Conservation (phyloP, 23 tunicate genomes). For the Pegea sp. region DNA sequence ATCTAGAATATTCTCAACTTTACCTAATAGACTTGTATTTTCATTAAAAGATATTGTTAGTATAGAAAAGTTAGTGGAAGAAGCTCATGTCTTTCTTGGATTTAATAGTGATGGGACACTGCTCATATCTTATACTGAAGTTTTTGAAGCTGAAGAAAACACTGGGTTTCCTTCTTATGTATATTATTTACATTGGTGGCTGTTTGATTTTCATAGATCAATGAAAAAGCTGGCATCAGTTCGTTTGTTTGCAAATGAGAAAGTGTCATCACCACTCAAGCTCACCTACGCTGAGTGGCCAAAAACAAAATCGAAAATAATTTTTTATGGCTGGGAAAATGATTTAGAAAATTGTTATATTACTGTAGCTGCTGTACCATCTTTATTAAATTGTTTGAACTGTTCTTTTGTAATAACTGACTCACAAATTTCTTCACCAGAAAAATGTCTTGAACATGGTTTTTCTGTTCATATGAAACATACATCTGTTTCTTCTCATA, state of each 20-base stretch:
- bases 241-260: conserved; percentile 66
- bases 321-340: conserved; percentile 32
- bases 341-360: conserved; percentile 25
- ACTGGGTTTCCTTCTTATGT: conserved; percentile 25
- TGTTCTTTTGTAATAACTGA: conserved; percentile 1
- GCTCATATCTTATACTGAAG: conserved; percentile 73
- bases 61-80: conserved; percentile 22
- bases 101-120: conserved; percentile 43
- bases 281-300: conserved; percentile 79
- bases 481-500: conserved; percentile 18
- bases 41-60: conserved; percentile 32
- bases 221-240: conserved; percentile 18
- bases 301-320: conserved; percentile 29
- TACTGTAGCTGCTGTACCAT: conserved; percentile 53
- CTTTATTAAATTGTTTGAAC: conserved; percentile 10
- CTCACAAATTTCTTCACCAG: not conserved
- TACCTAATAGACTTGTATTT: conserved; percentile 37
- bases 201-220: conserved; percentile 14
- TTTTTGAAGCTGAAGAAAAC: conserved; percentile 23
- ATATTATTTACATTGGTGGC: conserved; percentile 71
- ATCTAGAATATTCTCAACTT: conserved; percentile 2
- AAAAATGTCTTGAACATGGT: conserved; percentile 35
- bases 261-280: conserved; percentile 12
- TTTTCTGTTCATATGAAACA: conserved; percentile 63
- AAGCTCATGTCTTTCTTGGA: conserved; percentile 78